Conservation (phyloP, 1,140 invertebrate genomes). For the Philaenus spumarius region DNA sequence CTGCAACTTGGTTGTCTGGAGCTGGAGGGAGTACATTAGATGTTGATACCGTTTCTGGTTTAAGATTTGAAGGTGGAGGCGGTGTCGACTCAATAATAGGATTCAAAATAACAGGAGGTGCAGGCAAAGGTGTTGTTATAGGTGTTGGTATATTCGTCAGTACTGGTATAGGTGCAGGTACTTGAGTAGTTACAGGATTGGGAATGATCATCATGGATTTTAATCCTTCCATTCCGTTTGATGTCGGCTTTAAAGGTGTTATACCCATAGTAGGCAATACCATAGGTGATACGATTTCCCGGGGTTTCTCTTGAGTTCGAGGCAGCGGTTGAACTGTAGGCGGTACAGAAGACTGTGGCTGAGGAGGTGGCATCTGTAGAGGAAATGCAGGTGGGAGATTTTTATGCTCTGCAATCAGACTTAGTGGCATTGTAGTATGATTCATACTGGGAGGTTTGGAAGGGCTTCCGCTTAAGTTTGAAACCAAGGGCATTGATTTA, state of each 20-base stretch:
- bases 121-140: not conserved
- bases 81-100: not conserved
- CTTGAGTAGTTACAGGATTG: slow-evolving; percentile 12
- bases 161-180: not conserved
- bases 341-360: not conserved
- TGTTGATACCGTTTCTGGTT: too few relatives aligned
- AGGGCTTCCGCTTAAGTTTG: not conserved
- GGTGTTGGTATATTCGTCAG: not conserved
- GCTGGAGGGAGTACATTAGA: too few relatives aligned
- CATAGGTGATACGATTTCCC: not conserved
- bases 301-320: slow-evolving; percentile 23
- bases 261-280: not conserved
- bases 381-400: not conserved
- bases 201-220: not conserved
- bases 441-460: slow-evolving; percentile 10
- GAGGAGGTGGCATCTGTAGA: not conserved
- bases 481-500: not conserved
- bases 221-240: slow-evolving; percentile 14
- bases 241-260: slow-evolving; percentile 4
- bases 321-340: slow-evolving; percentile 10
- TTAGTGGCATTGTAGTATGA: slow-evolving; percentile 20
- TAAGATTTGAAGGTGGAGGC: not conserved
- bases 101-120: not conserved
- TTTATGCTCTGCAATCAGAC: slow-evolving; percentile 26
- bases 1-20: not conserved